phyloP scores from a whole-genome alignment of 92 coral and sea anemone species.

The Siderastrea radians region DNA sequence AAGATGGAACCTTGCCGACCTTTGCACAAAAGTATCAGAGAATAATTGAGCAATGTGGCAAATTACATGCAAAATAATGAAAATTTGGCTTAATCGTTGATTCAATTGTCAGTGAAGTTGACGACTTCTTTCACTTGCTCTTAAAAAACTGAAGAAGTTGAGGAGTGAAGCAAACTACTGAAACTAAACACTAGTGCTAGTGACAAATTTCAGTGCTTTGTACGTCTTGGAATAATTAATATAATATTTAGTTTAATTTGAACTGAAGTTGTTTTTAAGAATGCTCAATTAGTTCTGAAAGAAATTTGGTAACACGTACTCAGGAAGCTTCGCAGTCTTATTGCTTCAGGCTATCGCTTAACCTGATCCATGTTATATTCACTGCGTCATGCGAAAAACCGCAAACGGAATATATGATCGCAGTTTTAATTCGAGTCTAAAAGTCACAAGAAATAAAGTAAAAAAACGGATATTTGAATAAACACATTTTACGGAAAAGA shows the following conservation, averaged over 20 bases:
- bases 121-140: neutral
- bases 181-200: neutral
- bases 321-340: neutral
- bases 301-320: neutral
- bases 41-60: neutral
- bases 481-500: too few species aligned
- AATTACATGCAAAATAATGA: neutral
- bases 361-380: neutral
- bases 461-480: too few species aligned
- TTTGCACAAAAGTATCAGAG: neutral
- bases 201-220: neutral
- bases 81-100: neutral
- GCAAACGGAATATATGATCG: neutral
- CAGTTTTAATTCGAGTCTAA: too few species aligned
- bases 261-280: neutral
- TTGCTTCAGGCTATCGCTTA: too few species aligned
- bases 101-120: neutral
- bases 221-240: neutral
- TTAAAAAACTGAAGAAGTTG: neutral
- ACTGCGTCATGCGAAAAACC: neutral
- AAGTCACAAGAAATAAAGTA: too few species aligned
- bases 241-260: neutral
- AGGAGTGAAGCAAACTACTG: too few species aligned
- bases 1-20: conserved; percentile 15
- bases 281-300: neutral